A percentile compares a stretch with the other conserved stretches of the same genome.
Conservation (phyloP, 2,797 vertebrate species). For the Sandelia bainsii region DNA sequence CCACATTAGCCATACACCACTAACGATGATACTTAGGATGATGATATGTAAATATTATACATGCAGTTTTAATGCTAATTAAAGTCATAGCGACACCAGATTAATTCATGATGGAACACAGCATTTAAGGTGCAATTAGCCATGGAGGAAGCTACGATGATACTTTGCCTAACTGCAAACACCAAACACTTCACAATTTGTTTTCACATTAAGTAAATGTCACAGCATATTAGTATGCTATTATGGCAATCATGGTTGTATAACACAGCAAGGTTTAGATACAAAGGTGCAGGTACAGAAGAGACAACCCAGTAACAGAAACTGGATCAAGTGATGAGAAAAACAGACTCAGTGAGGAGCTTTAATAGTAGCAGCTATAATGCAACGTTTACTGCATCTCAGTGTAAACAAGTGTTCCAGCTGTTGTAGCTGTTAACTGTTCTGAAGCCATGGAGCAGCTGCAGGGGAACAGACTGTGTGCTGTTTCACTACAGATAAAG, state of each 20-base stretch:
- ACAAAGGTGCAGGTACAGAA: slow-evolving; percentile 21
- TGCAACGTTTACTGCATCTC: slow-evolving; percentile 46
- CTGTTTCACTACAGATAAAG: slow-evolving; percentile 35
- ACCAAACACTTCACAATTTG: slow-evolving; percentile 72
- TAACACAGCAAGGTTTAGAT: slow-evolving; percentile 26
- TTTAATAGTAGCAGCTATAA: slow-evolving; percentile 24
- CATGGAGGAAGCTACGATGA: slow-evolving; percentile 57
- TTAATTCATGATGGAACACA: slow-evolving; percentile 73
- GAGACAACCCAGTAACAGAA: not conserved
- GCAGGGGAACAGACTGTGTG: slow-evolving; percentile 30
- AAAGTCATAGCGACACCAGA: slow-evolving; percentile 75
- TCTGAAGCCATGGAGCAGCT: slow-evolving; percentile 45
- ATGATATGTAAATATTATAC: slow-evolving; percentile 74
- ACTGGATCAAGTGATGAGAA: slow-evolving; percentile 7
- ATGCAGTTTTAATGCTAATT: slow-evolving; percentile 71
- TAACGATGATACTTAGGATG: slow-evolving; percentile 16
- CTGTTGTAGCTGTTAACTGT: slow-evolving; percentile 52
- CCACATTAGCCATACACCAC: slow-evolving; percentile 47
- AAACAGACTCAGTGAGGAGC: slow-evolving; percentile 15
- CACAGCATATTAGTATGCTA: slow-evolving; percentile 71
- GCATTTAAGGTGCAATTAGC: slow-evolving; percentile 81
- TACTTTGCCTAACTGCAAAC: slow-evolving; percentile 68
- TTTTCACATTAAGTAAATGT: slow-evolving; percentile 79
- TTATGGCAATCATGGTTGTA: slow-evolving; percentile 41
- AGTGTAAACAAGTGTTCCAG: slow-evolving; percentile 56